phyloP scores from a whole-genome alignment of 2,113 vertebrate species.

The Cepphus grylle region DNA sequence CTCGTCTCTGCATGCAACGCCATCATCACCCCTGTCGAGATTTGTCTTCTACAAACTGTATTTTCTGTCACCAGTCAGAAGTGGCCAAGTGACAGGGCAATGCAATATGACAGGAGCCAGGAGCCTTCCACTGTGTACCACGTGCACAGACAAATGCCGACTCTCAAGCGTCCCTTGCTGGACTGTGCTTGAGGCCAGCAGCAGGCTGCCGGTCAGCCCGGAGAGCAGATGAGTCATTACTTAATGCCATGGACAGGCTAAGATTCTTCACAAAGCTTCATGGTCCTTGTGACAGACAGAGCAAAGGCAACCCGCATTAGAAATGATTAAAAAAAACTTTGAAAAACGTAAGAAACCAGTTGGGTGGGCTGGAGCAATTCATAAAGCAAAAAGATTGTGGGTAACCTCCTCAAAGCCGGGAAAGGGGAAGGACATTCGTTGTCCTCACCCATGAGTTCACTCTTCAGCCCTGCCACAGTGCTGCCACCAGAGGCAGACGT shows the following conservation, averaged over 20 bases:
- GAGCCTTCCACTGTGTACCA: not conserved
- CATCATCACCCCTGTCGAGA: not conserved
- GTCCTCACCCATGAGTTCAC: not conserved
- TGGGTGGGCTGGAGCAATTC: not conserved
- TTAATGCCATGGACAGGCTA: rapidly evolving
- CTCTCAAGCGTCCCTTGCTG: not conserved
- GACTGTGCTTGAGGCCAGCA: not conserved
- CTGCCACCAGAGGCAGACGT: not conserved
- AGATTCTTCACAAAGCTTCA: not conserved
- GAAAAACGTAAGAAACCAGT: rapidly evolving
- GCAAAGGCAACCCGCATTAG: not conserved
- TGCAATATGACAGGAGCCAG: not conserved
- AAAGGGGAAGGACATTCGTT: not conserved
- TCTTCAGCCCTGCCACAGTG: not conserved
- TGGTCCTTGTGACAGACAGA: not conserved
- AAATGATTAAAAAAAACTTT: rapidly evolving
- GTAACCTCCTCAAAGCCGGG: not conserved
- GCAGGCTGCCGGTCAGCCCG: not conserved
- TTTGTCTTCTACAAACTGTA: not conserved
- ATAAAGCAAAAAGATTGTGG: not conserved
- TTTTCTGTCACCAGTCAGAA: not conserved
- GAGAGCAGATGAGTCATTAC: not conserved
- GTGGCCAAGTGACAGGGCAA: not conserved
- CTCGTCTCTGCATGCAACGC: not conserved
- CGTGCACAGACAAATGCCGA: rapidly evolving